Evolutionary conservation across 2,113 vertebrate genomes (phyloP).

Genomic region (Mirounga angustirostris): DNA sequence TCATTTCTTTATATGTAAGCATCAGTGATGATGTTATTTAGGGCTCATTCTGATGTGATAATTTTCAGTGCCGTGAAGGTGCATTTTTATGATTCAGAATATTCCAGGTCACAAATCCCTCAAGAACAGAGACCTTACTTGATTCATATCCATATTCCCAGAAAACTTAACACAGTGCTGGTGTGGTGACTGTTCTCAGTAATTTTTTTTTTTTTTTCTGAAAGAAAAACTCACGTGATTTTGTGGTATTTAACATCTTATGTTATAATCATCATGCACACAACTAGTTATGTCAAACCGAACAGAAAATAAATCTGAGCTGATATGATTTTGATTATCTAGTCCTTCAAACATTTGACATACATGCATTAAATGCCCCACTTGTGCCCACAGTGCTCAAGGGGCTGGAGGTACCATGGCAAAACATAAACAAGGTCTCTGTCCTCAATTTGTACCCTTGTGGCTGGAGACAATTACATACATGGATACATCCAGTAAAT

Average conservation of each 20-base stretch:
- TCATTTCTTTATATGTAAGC: not conserved
- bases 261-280: not conserved
- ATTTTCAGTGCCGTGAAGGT: slow-evolving; percentile 44
- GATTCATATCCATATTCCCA: not conserved
- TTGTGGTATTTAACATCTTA: not conserved
- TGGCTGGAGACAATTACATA: not conserved
- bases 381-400: not conserved
- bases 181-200: not conserved
- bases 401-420: fast-evolving
- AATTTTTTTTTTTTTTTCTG: not conserved
- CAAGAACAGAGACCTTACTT: slow-evolving; percentile 34
- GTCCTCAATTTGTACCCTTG: not conserved
- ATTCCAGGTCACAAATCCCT: slow-evolving; percentile 9
- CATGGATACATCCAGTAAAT: fast-evolving
- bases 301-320: not conserved
- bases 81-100: not conserved
- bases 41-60: not conserved
- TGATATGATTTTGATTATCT: not conserved
- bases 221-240: not conserved
- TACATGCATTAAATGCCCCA: not conserved
- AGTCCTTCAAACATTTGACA: not conserved
- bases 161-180: not conserved
- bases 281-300: not conserved
- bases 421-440: not conserved
- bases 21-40: not conserved